Evolutionary conservation across 1,140 invertebrate genomes (phyloP), one percentile per base, ranked within the genome.

Genomic region (Battus philenor): DNA sequence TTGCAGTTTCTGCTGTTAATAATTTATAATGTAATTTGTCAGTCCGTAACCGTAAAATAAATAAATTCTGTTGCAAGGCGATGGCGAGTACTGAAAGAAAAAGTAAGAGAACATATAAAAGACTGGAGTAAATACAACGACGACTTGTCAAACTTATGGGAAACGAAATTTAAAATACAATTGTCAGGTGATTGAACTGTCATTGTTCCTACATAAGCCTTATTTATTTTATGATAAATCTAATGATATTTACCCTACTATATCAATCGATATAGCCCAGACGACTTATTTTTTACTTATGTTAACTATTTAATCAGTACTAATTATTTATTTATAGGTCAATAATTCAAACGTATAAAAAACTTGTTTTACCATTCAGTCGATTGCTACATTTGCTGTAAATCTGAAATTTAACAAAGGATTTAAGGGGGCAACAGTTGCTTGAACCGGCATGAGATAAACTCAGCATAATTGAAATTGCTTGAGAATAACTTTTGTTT

Each of bases 101-200:
- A 80, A 48, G 55, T 80, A 4, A 41, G 68, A 24, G 62, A 77
- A 32, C 63, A 69, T 49, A 44, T 55, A 1, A 54, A 76, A 6
- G 74, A 79, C 34, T 83, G 76, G 76, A 38, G 48, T 0, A 71
- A 73, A 17, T 78, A 77, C 34, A 74, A 79, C 15, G 48, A 51
- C 10, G 65, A 77, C 46, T 54, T 80, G 13, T 70, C 70, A 38
- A 31, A 51, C 2, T 72, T 49, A 26, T 83, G 76, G 76, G 72
- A 80, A 41, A 49, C 64, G 3, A 74, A 68, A 44, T 72, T 71
- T 39, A 68, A 46, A 41, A 47, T 45, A 10, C 50, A 69, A 7
- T 69, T 79, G 50, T 48, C 64, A 34, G 73, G 78, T 82, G n/a
- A n/a, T n/a, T n/a, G n/a, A n/a, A n/a, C n/a, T n/a, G n/a, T n/a